Conservation (phyloP, 2,113 vertebrate species). For the Antigone vipio region DNA sequence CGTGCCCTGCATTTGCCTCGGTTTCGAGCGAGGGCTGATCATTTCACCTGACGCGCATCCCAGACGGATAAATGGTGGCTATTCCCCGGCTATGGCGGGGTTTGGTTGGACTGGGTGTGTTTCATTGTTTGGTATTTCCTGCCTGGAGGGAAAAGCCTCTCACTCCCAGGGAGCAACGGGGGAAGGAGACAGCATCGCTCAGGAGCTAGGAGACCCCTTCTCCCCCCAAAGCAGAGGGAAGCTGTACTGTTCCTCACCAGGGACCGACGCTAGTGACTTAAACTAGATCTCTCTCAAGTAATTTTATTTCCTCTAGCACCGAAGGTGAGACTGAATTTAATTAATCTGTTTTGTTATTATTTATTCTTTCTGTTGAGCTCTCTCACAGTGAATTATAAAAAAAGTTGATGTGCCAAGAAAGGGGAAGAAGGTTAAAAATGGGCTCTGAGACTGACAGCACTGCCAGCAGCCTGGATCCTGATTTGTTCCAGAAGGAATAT, state of each 20-base stretch:
- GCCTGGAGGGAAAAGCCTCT: not conserved
- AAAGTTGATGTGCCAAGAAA: not conserved
- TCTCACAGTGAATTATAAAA: not conserved
- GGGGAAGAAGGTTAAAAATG: not conserved
- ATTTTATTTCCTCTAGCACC: not conserved
- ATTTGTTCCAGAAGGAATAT: not conserved
- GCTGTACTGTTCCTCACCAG: not conserved
- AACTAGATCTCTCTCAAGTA: not conserved
- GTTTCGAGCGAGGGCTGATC: not conserved
- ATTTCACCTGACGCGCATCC: not conserved
- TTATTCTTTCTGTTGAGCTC: not conserved
- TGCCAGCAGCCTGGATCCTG: not conserved
- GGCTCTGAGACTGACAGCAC: not conserved
- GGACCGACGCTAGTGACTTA: not conserved
- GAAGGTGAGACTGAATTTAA: not conserved
- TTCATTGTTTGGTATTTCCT: not conserved
- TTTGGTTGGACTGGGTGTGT: not conserved
- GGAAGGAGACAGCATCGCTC: not conserved
- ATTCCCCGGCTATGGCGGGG: not conserved
- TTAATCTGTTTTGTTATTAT: not conserved
- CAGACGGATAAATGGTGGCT: not conserved
- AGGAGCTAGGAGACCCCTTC: not conserved
- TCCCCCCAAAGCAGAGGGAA: not conserved
- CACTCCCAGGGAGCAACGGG: too few relatives aligned
- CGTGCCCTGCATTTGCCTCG: too few relatives aligned